A percentile compares a stretch with the other conserved stretches of the same genome.
These are phyloP conservation scores for Arenicola marina DNA, from an alignment of 2,888 invertebrate species.

Conservation along the genomic window DNA sequence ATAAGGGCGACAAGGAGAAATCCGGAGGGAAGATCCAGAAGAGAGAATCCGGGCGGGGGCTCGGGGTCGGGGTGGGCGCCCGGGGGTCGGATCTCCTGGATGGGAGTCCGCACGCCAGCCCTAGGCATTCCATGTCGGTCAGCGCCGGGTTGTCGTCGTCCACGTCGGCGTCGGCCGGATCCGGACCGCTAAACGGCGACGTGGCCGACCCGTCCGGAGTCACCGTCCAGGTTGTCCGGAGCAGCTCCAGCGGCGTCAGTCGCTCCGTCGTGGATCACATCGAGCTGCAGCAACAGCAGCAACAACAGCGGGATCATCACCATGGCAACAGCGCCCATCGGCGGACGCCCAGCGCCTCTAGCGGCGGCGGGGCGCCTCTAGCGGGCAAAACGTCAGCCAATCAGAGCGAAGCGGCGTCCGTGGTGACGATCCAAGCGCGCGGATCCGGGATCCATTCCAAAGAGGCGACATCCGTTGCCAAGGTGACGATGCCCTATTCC, in stretches of 20 bases:
- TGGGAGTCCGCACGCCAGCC: neutral
- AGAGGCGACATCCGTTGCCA: too few relatives aligned
- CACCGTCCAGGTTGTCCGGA: neutral
- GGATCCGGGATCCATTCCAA: too few relatives aligned
- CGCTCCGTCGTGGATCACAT: neutral
- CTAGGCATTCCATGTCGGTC: constrained; percentile 6
- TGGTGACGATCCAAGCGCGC: neutral
- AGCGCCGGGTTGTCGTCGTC: neutral
- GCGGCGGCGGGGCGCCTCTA: too few relatives aligned
- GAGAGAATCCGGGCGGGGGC: neutral
- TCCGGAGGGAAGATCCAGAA: neutral
- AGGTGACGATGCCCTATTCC: too few relatives aligned
- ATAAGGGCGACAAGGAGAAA: neutral
- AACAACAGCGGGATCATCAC: too few relatives aligned
- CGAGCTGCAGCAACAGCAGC: neutral
- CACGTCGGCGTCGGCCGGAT: neutral
- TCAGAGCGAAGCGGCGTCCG: too few relatives aligned
- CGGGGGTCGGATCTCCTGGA: neutral
- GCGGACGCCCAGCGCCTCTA: too few relatives aligned
- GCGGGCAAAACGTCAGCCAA: neutral
- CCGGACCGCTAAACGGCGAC: neutral
- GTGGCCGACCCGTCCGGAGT: neutral
- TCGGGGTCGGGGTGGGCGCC: too few relatives aligned
- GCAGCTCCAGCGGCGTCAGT: neutral
- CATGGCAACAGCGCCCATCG: too few relatives aligned